Conservation (phyloP, 2,113 vertebrate species). For the Hylia prasina region DNA sequence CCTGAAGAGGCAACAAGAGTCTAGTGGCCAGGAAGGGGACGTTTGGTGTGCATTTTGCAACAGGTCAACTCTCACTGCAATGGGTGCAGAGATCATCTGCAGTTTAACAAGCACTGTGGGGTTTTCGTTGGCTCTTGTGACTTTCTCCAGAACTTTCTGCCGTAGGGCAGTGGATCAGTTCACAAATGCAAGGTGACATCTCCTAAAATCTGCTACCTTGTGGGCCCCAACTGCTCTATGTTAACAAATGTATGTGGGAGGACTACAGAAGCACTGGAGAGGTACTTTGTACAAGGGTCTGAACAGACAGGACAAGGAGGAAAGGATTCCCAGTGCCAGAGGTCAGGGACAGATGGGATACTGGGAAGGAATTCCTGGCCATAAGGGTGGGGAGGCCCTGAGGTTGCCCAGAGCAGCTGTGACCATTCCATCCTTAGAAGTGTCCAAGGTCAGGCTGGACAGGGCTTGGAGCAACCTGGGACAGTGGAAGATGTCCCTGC, state of each 20-base stretch:
- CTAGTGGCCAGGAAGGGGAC: background rate
- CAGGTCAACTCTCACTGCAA: background rate
- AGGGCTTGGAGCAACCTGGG: accelerated
- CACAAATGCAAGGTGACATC: background rate
- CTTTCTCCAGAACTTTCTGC: background rate
- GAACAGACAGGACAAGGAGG: background rate
- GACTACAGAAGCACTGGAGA: background rate
- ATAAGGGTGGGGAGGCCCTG: background rate
- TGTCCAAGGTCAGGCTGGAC: accelerated
- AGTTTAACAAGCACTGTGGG: background rate
- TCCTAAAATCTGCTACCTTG: background rate
- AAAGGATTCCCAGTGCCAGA: background rate
- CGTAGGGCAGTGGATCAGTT: accelerated
- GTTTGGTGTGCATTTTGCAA: conserved; percentile 4
- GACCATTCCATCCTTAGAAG: background rate
- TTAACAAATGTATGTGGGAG: background rate
- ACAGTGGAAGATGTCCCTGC: background rate
- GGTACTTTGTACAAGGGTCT: background rate
- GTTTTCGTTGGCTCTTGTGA: background rate
- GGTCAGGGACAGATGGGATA: accelerated
- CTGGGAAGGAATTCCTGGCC: accelerated
- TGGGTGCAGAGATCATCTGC: background rate
- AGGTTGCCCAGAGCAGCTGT: background rate
- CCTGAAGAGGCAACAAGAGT: background rate
- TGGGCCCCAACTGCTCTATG: background rate